These are phyloP conservation scores for Xiphophorus birchmanni DNA, from an alignment of 2,797 vertebrate species.

Conservation along the genomic window DNA sequence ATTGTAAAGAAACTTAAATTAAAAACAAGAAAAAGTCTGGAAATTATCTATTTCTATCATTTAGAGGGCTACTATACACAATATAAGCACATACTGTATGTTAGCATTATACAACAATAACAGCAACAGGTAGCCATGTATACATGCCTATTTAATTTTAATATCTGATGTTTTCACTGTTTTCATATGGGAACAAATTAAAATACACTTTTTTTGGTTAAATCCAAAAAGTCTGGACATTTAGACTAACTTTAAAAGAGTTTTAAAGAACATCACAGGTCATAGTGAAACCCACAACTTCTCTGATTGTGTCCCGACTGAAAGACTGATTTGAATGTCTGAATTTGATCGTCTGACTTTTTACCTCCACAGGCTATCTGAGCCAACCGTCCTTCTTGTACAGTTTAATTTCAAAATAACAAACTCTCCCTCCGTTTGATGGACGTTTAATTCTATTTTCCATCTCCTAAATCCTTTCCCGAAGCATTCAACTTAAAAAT, in stretches of 20 bases:
- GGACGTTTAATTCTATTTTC: background rate
- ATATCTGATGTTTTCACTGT: background rate
- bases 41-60: background rate
- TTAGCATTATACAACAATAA: too few relatives aligned
- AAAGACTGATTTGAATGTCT: background rate
- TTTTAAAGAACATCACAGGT: background rate
- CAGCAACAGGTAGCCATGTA: background rate
- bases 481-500: slow-evolving; percentile 24
- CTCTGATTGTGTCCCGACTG: background rate
- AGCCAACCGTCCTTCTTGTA: background rate
- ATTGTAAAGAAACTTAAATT: too few relatives aligned
- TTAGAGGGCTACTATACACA: background rate
- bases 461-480: slow-evolving; percentile 6
- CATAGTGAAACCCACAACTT: background rate
- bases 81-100: background rate
- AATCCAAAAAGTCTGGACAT: background rate
- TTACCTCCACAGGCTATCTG: background rate
- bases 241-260: background rate
- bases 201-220: background rate
- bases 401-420: background rate
- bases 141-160: background rate
- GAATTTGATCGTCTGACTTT: background rate
- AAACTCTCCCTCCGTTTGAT: background rate
- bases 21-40: background rate
- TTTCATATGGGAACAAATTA: background rate